Base-by-base conservation (phyloP, 2,888 invertebrate genomes). In the Epicampocera succincta region DNA sequence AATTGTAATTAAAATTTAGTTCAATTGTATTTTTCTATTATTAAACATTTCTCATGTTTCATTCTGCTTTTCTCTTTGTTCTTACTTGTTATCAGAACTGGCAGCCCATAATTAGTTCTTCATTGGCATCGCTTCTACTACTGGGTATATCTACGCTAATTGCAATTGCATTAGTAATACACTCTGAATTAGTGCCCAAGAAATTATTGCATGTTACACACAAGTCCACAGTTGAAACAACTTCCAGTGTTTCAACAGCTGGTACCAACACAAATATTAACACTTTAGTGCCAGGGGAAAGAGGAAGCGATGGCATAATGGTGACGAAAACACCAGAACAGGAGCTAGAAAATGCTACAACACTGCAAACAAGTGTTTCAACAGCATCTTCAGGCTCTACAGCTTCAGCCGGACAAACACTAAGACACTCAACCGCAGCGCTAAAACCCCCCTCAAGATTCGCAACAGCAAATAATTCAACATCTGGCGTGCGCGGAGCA, bases 111-210 rank as follows among this genome's bases (percentile, higher is more conserved):
- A 92, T 94, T 83, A 93, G 93, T 85, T 93, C 93, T 85, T 92
- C 93, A 73, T 90, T 94, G 85, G 94, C 94, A 87, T 93, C 93
- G 56, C 92, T 94, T 85, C 91, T 94, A 56, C 91, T 94, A 72
- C 91, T 94, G 78, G 93, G 93, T 17, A 92, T 94, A 89, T 94
- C 94, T 8, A 94, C 94, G 44, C 93, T 91, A 85, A 90, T 91
- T 85, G 91, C 91, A 40, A 90, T 91, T 75, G 88, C 89, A 13
- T 84, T 91, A 84, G 90, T 90, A 50, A 88, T 91, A 71, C 91
- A 91, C 86, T 88, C 90, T 12, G 91, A 91, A 85, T 85, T 91
- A 85, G 87, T 89, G 83, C 90, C 91, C 46, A 88, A 88, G 85
- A 90, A 90, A 86, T 87, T 87, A 84, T 85, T 87, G 72, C 79